phyloP scores from a whole-genome alignment of 2,113 vertebrate genomes.

The Pomatostomus ruficeps region DNA sequence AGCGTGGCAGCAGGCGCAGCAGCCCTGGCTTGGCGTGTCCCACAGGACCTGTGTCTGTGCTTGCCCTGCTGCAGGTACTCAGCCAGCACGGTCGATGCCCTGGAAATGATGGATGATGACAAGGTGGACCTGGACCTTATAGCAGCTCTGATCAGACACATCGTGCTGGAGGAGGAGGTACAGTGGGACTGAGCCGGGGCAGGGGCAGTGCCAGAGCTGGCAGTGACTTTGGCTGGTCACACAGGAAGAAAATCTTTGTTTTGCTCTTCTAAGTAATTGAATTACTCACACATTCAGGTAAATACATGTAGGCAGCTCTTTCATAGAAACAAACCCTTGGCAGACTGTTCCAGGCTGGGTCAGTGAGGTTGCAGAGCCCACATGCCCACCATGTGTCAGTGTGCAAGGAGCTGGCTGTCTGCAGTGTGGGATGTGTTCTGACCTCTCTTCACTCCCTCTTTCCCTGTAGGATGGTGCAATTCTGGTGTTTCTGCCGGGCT shows the following conservation, averaged over 20 bases:
- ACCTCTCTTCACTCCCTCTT: neutral
- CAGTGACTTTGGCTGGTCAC: neutral
- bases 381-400: accelerated
- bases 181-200: neutral
- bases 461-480: conserved; percentile 88
- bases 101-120: conserved; percentile 90
- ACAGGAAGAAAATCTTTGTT: neutral
- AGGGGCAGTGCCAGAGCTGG: neutral
- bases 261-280: neutral
- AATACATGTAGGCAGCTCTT: neutral
- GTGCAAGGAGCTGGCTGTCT: neutral
- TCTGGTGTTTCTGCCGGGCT: conserved; percentile 94
- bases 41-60: neutral
- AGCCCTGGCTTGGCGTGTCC: neutral
- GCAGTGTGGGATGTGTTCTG: neutral
- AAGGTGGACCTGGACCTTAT: conserved; percentile 92
- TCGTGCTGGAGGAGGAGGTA: conserved; percentile 90
- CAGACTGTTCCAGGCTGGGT: neutral
- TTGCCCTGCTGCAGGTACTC: conserved; percentile 79
- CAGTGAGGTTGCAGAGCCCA: neutral
- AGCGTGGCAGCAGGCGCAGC: neutral
- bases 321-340: neutral
- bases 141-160: conserved; percentile 86
- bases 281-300: neutral
- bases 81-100: conserved; percentile 77